Evolutionary conservation across 2,797 vertebrate genomes (phyloP).

Genomic region (Propithecus perrieri): DNA sequence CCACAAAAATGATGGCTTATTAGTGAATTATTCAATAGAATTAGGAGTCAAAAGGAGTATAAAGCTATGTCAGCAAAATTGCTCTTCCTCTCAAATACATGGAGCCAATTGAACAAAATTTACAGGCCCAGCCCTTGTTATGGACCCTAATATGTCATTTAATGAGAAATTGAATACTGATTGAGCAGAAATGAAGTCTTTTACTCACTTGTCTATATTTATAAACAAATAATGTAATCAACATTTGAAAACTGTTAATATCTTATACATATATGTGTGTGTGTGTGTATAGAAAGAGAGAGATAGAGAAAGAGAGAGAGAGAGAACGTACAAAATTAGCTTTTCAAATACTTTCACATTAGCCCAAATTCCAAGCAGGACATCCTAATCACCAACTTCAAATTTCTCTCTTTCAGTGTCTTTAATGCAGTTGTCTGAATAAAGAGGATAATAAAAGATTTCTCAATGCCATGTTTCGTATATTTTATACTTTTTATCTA

Average conservation of each 20-base stretch:
- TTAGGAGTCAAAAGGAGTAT: not conserved
- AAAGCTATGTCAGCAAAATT: not conserved
- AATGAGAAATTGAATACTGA: not conserved
- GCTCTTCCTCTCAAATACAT: not conserved
- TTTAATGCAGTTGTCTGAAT: not conserved
- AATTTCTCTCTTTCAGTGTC: not conserved
- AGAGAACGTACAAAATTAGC: not conserved
- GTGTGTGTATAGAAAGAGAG: not conserved
- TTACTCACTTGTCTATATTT: not conserved
- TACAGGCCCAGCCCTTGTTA: not conserved
- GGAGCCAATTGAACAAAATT: not conserved
- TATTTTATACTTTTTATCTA: not conserved
- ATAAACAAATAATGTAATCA: not conserved
- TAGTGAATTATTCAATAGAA: conserved; percentile 41
- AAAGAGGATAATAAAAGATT: not conserved
- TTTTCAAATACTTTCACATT: not conserved
- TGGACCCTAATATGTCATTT: not conserved
- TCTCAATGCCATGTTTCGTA: not conserved
- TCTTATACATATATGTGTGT: not conserved
- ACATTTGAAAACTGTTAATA: not conserved
- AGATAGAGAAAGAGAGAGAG: not conserved
- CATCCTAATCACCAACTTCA: not conserved
- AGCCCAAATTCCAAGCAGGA: not conserved
- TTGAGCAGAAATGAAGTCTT: not conserved
- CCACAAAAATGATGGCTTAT: not conserved